Evolutionary conservation across 2,113 vertebrate genomes (phyloP).

Genomic region (Campylomormyrus numenius): DNA sequence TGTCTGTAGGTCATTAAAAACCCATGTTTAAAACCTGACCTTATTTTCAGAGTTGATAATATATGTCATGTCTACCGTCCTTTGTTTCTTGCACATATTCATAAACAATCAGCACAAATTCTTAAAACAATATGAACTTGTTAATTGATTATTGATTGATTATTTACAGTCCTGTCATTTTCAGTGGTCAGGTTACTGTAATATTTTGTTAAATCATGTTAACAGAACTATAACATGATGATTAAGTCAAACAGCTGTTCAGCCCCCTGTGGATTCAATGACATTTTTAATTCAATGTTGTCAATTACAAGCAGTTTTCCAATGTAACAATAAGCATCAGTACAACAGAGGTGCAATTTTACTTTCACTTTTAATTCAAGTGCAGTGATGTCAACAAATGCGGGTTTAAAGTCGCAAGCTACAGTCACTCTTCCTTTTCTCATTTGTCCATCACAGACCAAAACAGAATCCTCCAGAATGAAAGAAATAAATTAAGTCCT

Average conservation of each 20-base stretch:
- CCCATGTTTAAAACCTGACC: not conserved
- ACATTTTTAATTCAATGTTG: constrained; percentile 3
- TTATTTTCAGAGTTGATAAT: not conserved
- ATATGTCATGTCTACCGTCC: not conserved
- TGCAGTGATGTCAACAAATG: constrained; percentile 10
- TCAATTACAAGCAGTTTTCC: constrained; percentile 14
- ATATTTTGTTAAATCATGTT: not conserved
- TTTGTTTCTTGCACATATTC: not conserved
- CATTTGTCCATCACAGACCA: not conserved
- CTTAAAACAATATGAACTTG: not conserved
- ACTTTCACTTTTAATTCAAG: not conserved
- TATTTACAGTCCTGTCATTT: not conserved
- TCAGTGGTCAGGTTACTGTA: not conserved
- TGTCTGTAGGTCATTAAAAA: not conserved
- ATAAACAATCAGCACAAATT: not conserved
- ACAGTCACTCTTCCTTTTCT: not conserved
- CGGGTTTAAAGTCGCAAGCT: not conserved
- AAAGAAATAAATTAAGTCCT: constrained; percentile 6
- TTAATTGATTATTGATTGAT: not conserved
- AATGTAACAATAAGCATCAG: constrained; percentile 15
- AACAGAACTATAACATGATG: not conserved
- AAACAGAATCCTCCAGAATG: not conserved
- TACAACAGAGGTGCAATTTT: not conserved
- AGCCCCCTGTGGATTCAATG: not conserved
- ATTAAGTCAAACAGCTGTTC: constrained; percentile 8